A percentile compares a stretch with the other conserved stretches of the same genome.
Conservation (phyloP, 2,888 invertebrate genomes). For the Eupithecia subfuscata region DNA sequence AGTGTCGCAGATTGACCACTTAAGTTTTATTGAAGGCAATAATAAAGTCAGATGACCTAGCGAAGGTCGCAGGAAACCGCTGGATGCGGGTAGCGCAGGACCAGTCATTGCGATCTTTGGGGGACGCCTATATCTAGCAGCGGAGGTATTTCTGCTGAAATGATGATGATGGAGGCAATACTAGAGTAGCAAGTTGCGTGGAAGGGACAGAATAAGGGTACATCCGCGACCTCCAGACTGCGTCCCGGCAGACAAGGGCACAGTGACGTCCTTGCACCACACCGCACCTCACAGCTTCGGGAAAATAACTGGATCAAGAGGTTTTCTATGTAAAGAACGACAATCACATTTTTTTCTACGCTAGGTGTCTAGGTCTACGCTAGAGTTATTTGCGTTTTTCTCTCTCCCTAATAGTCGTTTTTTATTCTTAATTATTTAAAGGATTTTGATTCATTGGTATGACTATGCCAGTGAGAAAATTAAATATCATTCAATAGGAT, state of each 20-base stretch:
- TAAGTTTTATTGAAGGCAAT: slow-evolving; percentile 41
- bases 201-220: slow-evolving; percentile 66
- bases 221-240: slow-evolving; percentile 80
- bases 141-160: neutral
- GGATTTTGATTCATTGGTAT: no score
- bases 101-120: neutral
- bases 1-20: slow-evolving; percentile 36
- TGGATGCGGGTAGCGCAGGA: neutral
- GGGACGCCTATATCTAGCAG: neutral
- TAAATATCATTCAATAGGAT: neutral
- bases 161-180: slow-evolving; percentile 2
- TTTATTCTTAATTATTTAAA: no score
- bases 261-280: slow-evolving; percentile 72
- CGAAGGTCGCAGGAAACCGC: neutral
- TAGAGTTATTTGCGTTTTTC: neutral
- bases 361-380: no score
- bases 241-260: slow-evolving; percentile 74
- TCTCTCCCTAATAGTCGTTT: neutral
- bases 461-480: neutral
- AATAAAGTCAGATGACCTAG: slow-evolving; percentile 15
- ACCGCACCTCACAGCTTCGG: slow-evolving; percentile 47
- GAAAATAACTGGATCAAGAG: slow-evolving; percentile 8
- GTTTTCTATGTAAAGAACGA: neutral
- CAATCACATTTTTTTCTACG: no score
- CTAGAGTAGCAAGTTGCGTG: slow-evolving; percentile 48